Evolutionary conservation across 1,140 invertebrate species (phyloP).

Genomic region (Holotrichia oblita): DNA sequence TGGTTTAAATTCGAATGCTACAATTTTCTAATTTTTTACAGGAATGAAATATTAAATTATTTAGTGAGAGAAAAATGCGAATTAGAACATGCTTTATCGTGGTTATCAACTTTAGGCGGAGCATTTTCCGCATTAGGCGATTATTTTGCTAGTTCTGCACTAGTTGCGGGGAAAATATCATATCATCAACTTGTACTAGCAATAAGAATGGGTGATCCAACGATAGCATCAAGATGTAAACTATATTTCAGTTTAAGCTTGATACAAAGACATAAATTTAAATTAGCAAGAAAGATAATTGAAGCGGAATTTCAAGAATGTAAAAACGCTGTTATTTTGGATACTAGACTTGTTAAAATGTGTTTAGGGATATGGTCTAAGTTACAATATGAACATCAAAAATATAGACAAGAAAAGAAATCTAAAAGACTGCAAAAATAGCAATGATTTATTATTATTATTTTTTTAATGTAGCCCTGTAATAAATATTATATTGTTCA

Average conservation of each 20-base stretch:
- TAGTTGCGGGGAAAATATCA: slow-evolving; percentile 88
- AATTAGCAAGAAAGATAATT: slow-evolving; percentile 73
- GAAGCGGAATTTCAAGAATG: slow-evolving; percentile 70
- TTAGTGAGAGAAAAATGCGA: slow-evolving; percentile 73
- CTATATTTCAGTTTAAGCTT: slow-evolving; percentile 89
- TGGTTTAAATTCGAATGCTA: background rate
- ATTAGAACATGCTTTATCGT: slow-evolving; percentile 87
- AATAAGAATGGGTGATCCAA: slow-evolving; percentile 80
- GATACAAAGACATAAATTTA: slow-evolving; percentile 79
- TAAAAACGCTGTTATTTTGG: slow-evolving; percentile 61
- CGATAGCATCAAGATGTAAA: slow-evolving; percentile 79
- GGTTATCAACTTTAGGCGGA: slow-evolving; percentile 95
- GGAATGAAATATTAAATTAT: slow-evolving; percentile 50
- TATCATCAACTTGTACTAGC: slow-evolving; percentile 83
- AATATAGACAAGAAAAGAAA: slow-evolving; percentile 42
- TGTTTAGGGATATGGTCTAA: slow-evolving; percentile 87
- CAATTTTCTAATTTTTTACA: slow-evolving; percentile 40
- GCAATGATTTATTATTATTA: background rate
- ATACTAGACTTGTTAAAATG: slow-evolving; percentile 77
- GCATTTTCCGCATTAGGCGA: slow-evolving; percentile 94
- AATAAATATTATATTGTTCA: slow-evolving; percentile 5
- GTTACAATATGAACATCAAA: slow-evolving; percentile 68
- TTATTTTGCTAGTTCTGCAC: slow-evolving; percentile 79
- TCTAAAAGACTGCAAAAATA: background rate
- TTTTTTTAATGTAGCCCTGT: background rate